Base-by-base conservation (phyloP, 1,140 invertebrate species). In the Anoplolepis gracilipes region DNA sequence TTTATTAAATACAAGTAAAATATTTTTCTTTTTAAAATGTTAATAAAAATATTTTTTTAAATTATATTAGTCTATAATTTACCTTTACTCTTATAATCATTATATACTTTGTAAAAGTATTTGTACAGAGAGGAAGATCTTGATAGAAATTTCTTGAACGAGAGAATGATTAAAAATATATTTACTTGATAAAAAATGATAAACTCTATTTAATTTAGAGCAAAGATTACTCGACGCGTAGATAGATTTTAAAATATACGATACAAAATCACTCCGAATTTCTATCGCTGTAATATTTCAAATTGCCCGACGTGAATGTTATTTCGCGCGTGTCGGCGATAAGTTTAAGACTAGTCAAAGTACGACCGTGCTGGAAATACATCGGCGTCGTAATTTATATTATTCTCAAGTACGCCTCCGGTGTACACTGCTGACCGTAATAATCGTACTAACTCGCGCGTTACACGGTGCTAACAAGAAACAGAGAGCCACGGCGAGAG, bases 391-490 rank as follows among this genome's bases (percentile, higher is more conserved):
- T 82, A 82, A 82, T 82, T 82, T 82, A 82, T 73, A 82, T 72
- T 82, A 82, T 82, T 82, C 78, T 36, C 53, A 61, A 82, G 67
- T 82, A 59, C 78, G 78, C 67, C 67, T 59, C 78, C 78, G 78
- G 78, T 82, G 67, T 73, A 69, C 30, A 82, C 67, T 33, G 78
- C 67, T 82, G 78, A 72, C 67, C 67, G 78, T 82, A 82, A 73
- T 82, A 82, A 82, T 82, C 78, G 78, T 72, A 82, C 78, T 82
- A 61, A 73, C 67, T 73, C 78, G 78, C 78, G 78, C 78, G 78
- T 82, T 82, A 82, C 78, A 82, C 78, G 78, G 78, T 73, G 78
- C 67, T 82, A 82, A 82, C 78, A 73, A 82, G 78, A 82, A 82
- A 81, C 78, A 22, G 78, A 72, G 78, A 73, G n/a, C 67, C 67